Conservation (phyloP, 2,888 invertebrate species). For the Mystacides longicornis region DNA sequence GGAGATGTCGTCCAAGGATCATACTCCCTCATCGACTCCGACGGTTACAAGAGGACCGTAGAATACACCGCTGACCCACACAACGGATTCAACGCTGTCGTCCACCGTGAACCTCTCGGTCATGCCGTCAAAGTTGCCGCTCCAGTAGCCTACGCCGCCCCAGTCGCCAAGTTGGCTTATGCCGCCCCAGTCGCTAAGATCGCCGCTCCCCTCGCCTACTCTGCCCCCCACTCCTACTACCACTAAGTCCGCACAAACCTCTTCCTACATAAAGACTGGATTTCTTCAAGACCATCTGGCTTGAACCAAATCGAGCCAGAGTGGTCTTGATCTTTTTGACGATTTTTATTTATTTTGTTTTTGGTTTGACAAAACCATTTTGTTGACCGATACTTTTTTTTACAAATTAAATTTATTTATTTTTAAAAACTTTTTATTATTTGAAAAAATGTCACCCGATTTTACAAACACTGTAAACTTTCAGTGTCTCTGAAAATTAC, state of each 20-base stretch:
- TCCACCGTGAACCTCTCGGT: slow-evolving; percentile 38
- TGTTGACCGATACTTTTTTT: slow-evolving; percentile 4
- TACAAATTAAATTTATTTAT: slow-evolving; percentile 19
- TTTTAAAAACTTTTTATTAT: slow-evolving; percentile 7
- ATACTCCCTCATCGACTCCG: slow-evolving; percentile 42
- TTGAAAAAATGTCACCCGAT: too few species aligned
- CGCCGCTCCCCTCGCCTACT: slow-evolving; percentile 17
- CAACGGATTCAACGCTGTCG: slow-evolving; percentile 47
- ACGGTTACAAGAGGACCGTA: slow-evolving; percentile 42
- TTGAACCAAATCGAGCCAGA: neutral
- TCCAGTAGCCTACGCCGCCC: slow-evolving; percentile 21
- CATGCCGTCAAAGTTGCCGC: slow-evolving; percentile 22
- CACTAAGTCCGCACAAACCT: slow-evolving; percentile 15
- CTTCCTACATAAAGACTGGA: neutral
- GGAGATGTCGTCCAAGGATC: slow-evolving; percentile 41
- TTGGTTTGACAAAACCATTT: slow-evolving; percentile 5
- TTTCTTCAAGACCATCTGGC: neutral
- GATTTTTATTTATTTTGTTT: slow-evolving; percentile 2
- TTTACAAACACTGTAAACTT: too few species aligned
- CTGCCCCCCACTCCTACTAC: slow-evolving; percentile 16
- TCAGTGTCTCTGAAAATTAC: too few species aligned
- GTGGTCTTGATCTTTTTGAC: neutral
- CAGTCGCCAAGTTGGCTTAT: slow-evolving; percentile 17
- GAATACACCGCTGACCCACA: slow-evolving; percentile 45
- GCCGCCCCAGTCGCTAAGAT: slow-evolving; percentile 20